Evolutionary conservation across 2,797 vertebrate species (phyloP).

Genomic region (Semotilus atromaculatus): DNA sequence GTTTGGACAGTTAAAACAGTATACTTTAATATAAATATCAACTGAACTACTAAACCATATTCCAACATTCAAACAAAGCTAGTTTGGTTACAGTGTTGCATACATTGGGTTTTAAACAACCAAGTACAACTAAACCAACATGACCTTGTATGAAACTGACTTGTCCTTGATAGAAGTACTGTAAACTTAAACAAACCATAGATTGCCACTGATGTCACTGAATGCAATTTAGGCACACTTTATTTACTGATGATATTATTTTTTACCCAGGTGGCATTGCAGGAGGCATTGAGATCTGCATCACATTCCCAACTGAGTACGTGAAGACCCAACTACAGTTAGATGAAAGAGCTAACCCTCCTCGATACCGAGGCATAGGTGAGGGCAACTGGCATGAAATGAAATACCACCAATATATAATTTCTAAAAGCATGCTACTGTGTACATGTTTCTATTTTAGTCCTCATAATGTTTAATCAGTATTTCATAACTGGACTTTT

Average conservation of each 20-base stretch:
- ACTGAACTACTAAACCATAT: neutral
- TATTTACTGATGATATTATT: neutral
- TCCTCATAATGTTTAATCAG: neutral
- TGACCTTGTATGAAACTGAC: constrained; percentile 1
- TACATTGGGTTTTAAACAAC: neutral
- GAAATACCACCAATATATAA: neutral
- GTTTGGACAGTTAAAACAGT: neutral
- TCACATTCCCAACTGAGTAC: constrained; percentile 84
- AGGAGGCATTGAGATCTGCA: constrained; percentile 80
- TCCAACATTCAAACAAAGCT: neutral
- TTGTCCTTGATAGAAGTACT: constrained; percentile 14
- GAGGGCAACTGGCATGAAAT: constrained; percentile 43
- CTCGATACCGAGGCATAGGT: constrained; percentile 80
- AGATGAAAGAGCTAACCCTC: constrained; percentile 79
- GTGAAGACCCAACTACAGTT: constrained; percentile 85
- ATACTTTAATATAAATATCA: neutral
- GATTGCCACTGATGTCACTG: neutral
- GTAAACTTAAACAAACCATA: neutral
- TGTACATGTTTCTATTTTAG: neutral
- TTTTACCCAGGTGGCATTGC: constrained; percentile 77
- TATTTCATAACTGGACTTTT: neutral
- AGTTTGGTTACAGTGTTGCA: neutral
- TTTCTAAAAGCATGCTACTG: neutral
- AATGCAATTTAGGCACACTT: neutral
- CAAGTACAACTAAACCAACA: constrained; percentile 10